Evolutionary conservation across 2,113 vertebrate genomes (phyloP).

Genomic region (Crocuta crocuta): DNA sequence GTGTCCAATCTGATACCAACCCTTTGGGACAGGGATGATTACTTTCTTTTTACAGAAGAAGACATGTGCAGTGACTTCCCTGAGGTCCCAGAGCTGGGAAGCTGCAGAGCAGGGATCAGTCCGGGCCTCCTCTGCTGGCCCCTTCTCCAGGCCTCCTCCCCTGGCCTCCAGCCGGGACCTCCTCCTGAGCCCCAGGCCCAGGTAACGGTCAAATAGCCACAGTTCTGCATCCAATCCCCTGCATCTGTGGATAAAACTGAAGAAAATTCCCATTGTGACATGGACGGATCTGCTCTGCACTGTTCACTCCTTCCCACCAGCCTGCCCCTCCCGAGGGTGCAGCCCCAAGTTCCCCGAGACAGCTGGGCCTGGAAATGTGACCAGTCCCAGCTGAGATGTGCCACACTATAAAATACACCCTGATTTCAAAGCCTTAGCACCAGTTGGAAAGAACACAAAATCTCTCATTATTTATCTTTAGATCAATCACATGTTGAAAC

Average conservation of each 20-base stretch:
- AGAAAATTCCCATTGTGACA: neutral
- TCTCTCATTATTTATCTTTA: neutral
- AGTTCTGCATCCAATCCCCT: rapidly evolving
- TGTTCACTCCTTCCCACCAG: neutral
- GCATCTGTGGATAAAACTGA: neutral
- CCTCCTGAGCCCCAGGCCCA: neutral
- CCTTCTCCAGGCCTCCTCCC: neutral
- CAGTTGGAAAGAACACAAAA: neutral
- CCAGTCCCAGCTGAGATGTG: neutral
- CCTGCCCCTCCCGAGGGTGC: rapidly evolving
- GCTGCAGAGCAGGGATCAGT: neutral
- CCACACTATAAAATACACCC: rapidly evolving
- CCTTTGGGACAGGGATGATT: neutral
- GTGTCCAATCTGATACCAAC: neutral
- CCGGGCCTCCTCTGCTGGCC: neutral
- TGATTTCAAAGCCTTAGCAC: neutral
- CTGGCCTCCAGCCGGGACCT: neutral
- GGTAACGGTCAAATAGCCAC: neutral
- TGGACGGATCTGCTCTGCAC: neutral
- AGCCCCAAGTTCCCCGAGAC: neutral
- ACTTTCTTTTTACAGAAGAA: neutral
- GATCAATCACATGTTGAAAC: neutral
- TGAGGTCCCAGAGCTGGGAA: neutral
- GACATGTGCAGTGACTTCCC: neutral
- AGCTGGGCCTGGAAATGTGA: neutral